Evolutionary conservation across 2,113 vertebrate species (phyloP), one percentile per base, ranked within the genome.

Genomic region (Pithys albifrons): DNA sequence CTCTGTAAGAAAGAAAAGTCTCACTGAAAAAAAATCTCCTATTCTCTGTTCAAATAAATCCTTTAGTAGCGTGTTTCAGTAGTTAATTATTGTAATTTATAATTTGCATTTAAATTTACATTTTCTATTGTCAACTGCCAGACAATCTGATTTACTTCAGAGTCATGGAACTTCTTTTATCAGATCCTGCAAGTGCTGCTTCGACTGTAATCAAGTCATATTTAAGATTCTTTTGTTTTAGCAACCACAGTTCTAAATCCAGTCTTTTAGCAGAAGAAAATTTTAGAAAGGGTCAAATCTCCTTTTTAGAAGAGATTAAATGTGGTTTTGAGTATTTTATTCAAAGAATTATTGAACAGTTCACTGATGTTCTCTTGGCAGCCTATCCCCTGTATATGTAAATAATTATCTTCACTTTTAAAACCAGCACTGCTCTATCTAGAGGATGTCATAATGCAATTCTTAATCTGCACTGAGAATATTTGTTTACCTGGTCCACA

Each of bases 401-500:
- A 29, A 18, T 82, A 79, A 77, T 70, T 88, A 66, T 72, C 19
- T 78, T 85, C 19, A 80, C 22, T 89, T 95, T 94, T 73, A 90
- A 77, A 96, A 20, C 39, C 17, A 71, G 22, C 20, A 62, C 10
- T 51, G 91, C 41, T 70, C 12, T n/a, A 8, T 59, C 33, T 22
- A 41, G 19, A 41, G n/a, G 82, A 28, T 15, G 3, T 71, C 96
- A 86, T 86, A 94, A 71, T 49, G 51, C n/a, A 75, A 49, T 87
- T 96, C 22, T 73, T 83, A 90, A 55, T 85, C 66, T 82, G 20
- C 67, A 72, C 57, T 57, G 72, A 92, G 89, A 93, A 71, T 81
- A 43, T 28, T 59, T 93, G 33, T 86, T 95, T 91, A 46, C 4
- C 2, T 28, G 55, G 71, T 85, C 2, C 1, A 19, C 80, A 37